Evolutionary conservation across 2,113 vertebrate genomes (phyloP), one percentile per base, ranked within the genome.

Genomic region (Todiramphus saurophagus): DNA sequence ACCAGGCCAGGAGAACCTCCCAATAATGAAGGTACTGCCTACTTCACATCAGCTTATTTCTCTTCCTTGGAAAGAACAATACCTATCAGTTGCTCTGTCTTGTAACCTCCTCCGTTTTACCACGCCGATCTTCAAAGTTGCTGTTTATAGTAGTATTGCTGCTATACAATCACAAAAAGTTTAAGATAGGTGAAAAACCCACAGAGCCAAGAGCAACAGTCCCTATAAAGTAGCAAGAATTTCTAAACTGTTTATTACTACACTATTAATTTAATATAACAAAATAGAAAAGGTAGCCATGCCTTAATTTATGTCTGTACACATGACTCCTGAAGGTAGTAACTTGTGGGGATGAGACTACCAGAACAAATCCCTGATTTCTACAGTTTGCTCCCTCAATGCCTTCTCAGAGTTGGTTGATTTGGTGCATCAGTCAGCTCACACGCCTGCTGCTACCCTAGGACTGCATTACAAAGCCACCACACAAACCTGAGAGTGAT

Each of bases 21-120:
- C 98, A 25, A 96, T 98, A 82, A 98, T 98, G 98, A 98, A 98
- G 98, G 98, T 98, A 98, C 25, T 48, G 25, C 14, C 50, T 43
- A 17, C 28, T 41, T 27, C 31, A 10, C 14, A 48, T 5, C 64
- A 53, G 8, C 23, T 69, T 12, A 3, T 64, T 89, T 20, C 46
- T 56, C 35, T 64, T 83, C 68, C 39, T 70, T 46, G 77, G 31
- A 19, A 56, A 60, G 16, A 48, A 14, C 3, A 46, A 5, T 11
- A 27, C 7, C 8, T 9, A 9, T 1, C 1, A 44, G 10, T 15
- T 58, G 17, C 33, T 55, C 39, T 73, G 16, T 63, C 63, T 55
- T 39, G 16, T 5, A 35, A 21, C 14, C 44, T 60, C 9, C 41
- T 62, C 8, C 7, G 8, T 59, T 86, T 82, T 37, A 51, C 25